Evolutionary conservation across 2,113 vertebrate species (phyloP), one percentile per base, ranked within the genome.

Genomic region (Mirounga angustirostris): DNA sequence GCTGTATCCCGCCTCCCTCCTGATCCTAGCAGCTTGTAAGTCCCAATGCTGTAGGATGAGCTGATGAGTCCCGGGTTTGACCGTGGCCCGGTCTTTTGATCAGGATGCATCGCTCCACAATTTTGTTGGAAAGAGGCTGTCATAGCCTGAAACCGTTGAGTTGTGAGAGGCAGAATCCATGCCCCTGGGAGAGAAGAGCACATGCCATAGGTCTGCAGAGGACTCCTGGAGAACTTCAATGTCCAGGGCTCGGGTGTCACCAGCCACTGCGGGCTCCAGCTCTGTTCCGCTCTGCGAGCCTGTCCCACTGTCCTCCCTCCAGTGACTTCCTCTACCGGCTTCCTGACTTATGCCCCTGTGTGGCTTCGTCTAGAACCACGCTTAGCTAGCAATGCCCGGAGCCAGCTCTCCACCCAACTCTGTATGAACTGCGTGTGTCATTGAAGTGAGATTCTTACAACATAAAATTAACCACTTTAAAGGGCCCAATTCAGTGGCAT

Each of bases 281-380:
- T 63, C 61, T 4, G 61, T 28, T 26, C 26, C 4, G 61, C 8
- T 10, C 7, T 14, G 2, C 0, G 0, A 0, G 26, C 26, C 63
- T 43, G 36, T 0, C 33, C 13, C 2, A 4, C 19, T 1, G 0
- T 4, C 71, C 33, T 33, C 43, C 43, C 74, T 73, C 74, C 2
- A n/a, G 78, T 14, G 5, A 0, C 79, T 22, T 50, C 36, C 21
- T n/a, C 61, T 15, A 7, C 28, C 0, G 46, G 12, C 33, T n/a
- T 26, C 5, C 14, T 8, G 15, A 11, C 2, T 33, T 40, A 2
- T 0, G 16, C 8, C 6, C 18, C 7, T 19, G 18, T 10, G 8
- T 3, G n/a, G 40, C 14, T 40, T 28, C 6, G 0, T 33, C 46
- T 4, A 30, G 52, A 33, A 21, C 13, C 21, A 19, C 61, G 21